Evolutionary conservation across 1,140 invertebrate genomes (phyloP), one percentile per base, ranked within the genome.

Genomic region (Ceratoteleas bidentatus): DNA sequence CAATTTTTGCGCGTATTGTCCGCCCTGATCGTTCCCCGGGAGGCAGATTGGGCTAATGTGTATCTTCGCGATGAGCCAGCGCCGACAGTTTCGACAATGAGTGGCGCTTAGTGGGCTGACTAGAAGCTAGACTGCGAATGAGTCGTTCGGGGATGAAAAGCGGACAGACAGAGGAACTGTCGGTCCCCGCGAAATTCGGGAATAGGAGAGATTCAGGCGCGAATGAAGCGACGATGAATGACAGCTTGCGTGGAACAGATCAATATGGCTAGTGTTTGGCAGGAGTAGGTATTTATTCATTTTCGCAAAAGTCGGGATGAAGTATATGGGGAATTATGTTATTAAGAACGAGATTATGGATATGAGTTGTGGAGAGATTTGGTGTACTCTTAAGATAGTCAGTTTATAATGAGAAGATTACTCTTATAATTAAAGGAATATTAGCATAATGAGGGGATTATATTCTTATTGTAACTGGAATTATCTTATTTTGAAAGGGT

Each of bases 101-200:
- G 43, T 36, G 53, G 56, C 36, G 62, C 62, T 70, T 79, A 73
- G 76, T 73, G 68, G 66, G 76, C 62, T 38, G 68, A 73, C 61
- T 79, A 73, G 61, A 78, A 70, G 56, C 52, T 72, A 69, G 75
- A 78, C 65, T 70, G 61, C 60, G 75, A 65, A 65, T 65, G 76
- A 73, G 40, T 66, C 54, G 57, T 32, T 38, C 24, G 11, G 49
- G 58, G 38, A 24, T 49, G 75, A 66, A 70, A 57, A 58, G 61
- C 57, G 68, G 62, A 50, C 68, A 64, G 61, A 64, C 69, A 62
- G 66, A 61, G 60, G 58, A 58, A 40, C 36, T 9, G 8, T n/a
- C 65, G 45, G 62, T 50, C 62, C 65, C 65, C 58, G 60, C 36
- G 60, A 81, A 81, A 74, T 73, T 80, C 38, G 38, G 70, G 70